phyloP scores from a whole-genome alignment of 2,113 vertebrate genomes.

The Chrysemys picta region DNA sequence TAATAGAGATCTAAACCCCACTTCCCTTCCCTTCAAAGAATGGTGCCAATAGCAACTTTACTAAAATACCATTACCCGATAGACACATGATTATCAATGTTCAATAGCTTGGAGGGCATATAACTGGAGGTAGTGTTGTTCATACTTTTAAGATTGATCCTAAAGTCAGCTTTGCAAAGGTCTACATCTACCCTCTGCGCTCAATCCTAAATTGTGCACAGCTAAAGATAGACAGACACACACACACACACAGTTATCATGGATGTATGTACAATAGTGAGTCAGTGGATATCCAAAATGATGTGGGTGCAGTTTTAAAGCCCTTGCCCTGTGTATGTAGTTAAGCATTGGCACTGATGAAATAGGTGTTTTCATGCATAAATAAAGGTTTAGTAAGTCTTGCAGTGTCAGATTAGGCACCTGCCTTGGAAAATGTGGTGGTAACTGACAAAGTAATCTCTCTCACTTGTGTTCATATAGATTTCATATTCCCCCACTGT shows the following conservation, averaged over 20 bases:
- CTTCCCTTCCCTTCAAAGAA: background rate
- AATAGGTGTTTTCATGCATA: background rate
- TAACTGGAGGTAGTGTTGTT: background rate
- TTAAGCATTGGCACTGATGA: background rate
- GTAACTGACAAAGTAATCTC: too few relatives aligned
- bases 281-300: background rate
- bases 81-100: background rate
- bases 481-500: background rate
- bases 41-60: background rate
- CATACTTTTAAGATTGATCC: background rate
- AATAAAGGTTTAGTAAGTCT: background rate
- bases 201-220: background rate
- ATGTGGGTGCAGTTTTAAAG: background rate
- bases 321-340: background rate
- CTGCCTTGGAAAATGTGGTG: accelerated
- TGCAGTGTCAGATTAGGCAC: background rate
- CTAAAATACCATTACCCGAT: background rate
- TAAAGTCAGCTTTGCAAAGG: background rate
- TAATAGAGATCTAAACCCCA: background rate
- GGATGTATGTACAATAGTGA: background rate
- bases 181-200: background rate
- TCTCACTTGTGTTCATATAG: background rate
- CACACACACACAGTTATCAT: accelerated
- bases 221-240: background rate
- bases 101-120: background rate